Evolutionary conservation across 2,113 vertebrate genomes (phyloP).

Genomic region (Pycnonotus jocosus): DNA sequence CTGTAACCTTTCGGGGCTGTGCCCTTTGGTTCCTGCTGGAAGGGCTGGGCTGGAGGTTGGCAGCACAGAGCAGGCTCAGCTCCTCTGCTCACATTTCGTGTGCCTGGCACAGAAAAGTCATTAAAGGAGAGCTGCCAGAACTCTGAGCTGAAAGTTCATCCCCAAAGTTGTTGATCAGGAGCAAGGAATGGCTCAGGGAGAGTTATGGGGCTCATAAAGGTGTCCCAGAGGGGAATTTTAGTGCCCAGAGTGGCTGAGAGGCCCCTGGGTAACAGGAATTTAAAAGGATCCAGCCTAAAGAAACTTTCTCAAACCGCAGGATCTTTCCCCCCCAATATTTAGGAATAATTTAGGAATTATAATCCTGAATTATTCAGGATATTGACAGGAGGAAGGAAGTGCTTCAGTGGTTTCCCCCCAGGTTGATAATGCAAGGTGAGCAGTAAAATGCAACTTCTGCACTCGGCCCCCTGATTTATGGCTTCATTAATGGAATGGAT

Average conservation of each 20-base stretch:
- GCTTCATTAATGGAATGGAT: conserved; percentile 45
- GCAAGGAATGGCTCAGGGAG: background rate
- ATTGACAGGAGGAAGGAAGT: conserved; percentile 48
- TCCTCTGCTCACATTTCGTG: background rate
- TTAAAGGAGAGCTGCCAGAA: background rate
- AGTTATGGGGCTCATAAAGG: background rate
- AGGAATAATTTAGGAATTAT: too few relatives aligned
- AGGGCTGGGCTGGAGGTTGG: background rate
- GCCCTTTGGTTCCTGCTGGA: background rate
- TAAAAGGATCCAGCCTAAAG: background rate
- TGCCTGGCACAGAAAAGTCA: background rate
- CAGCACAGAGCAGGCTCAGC: background rate
- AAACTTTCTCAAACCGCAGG: background rate
- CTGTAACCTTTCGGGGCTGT: background rate
- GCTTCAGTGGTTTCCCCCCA: conserved; percentile 26
- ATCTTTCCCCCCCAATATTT: background rate
- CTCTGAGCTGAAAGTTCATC: background rate
- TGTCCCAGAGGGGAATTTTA: background rate
- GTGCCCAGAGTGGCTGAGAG: background rate
- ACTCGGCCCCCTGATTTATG: conserved; percentile 20
- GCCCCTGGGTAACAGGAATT: background rate
- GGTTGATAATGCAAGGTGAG: conserved; percentile 35
- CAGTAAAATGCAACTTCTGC: conserved; percentile 48
- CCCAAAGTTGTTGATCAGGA: background rate
- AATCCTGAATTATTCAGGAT: conserved; percentile 58